phyloP scores from a whole-genome alignment of 92 coral and sea anemone species.

The Palythoa grandis region DNA sequence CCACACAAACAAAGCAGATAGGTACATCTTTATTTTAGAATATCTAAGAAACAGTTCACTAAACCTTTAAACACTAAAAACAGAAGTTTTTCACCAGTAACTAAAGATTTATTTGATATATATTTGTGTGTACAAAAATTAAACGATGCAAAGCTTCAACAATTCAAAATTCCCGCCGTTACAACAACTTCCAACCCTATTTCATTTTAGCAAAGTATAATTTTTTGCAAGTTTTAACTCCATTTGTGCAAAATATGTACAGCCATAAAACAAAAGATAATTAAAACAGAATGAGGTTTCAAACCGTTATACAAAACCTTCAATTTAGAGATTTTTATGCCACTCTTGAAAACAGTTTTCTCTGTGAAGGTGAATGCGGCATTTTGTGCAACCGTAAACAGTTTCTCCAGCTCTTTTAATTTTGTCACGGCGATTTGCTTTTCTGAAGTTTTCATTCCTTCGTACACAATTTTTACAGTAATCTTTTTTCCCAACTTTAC shows the following conservation, averaged over 20 bases:
- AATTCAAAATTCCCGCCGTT: constrained; percentile 15
- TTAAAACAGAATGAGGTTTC: not conserved
- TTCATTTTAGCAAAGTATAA: constrained; percentile 11
- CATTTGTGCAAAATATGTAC: not conserved
- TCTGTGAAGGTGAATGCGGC: not conserved
- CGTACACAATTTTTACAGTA: constrained; percentile 12
- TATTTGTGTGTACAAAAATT: constrained; percentile 2
- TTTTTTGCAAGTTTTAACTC: not conserved
- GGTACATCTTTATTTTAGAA: not conserved
- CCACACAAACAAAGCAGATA: not conserved
- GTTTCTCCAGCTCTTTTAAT: constrained; percentile 12
- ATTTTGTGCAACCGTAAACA: constrained; percentile 5
- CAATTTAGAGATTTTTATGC: constrained; percentile 2
- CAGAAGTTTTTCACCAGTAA: not conserved
- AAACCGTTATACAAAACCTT: constrained; percentile 1
- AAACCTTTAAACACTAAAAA: not conserved
- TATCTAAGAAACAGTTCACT: not conserved
- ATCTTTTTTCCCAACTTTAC: not conserved
- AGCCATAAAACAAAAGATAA: constrained; percentile 3
- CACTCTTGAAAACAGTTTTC: constrained; percentile 14
- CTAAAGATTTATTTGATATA: constrained; percentile 9
- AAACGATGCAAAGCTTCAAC: constrained; percentile 6
- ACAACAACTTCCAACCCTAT: constrained; percentile 9
- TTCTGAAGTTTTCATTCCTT: constrained; percentile 23
- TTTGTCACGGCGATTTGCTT: constrained; percentile 9